Evolutionary conservation across 1,140 invertebrate species (phyloP), one percentile per base, ranked within the genome.

Genomic region (Maniola jurtina): DNA sequence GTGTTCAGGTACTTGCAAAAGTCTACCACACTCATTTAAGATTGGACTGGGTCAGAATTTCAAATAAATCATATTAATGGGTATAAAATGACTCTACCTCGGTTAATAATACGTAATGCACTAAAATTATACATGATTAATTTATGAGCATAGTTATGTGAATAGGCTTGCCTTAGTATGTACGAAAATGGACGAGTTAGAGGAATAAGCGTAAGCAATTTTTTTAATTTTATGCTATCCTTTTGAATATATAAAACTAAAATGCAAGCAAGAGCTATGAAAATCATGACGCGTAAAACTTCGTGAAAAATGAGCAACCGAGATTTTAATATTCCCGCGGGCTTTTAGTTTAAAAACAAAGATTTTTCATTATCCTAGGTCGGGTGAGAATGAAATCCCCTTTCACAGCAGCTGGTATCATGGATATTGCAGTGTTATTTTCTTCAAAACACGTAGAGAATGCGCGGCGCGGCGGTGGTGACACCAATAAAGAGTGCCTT

Each of bases 281-380:
- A 50, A 61, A 61, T 47, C 47, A 61, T 40, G 60, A 61, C 60
- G 47, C 34, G 34, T 61, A 52, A 35, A 50, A 36, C 48, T 54
- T 55, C 14, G 48, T 63, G 61, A 55, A 63, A 55, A 63, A 63
- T 55, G 61, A 55, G 50, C 48, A 48, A 61, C 50, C 36, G 50
- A 40, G 52, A 55, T 63, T 61, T 63, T 55, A 61, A 61, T 61
- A 61, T 61, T 11, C 34, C 50, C 38, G 38, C 11, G 61, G 47
- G 50, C 35, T 63, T 63, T 63, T 63, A 63, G 52, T 55, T 55
- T 55, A 55, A 55, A 50, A 55, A 55, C 52, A 63, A 40, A 63
- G 52, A 63, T 63, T 63, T 63, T 55, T 63, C 61, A 63, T 63
- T 63, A 55, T 63, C 50, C 52, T 55, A 63, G 61, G 48, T 63